Evolutionary conservation across 2,797 vertebrate genomes (phyloP), one percentile per base, ranked within the genome.

Genomic region (Lerista edwardsae): DNA sequence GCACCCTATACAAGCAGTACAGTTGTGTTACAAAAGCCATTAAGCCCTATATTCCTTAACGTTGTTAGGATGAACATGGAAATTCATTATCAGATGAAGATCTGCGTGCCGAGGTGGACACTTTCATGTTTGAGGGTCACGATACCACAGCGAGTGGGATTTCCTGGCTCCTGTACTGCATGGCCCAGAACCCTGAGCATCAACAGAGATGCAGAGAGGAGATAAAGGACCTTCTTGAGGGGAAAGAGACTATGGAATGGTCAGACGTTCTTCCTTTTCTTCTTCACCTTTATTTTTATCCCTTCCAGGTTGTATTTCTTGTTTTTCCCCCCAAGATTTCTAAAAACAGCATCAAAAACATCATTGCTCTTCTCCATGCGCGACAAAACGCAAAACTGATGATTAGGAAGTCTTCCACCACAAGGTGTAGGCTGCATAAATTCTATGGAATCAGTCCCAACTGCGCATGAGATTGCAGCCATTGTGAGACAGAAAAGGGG

Each of bases 81-180:
- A 93, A 96, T 82, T 95, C 95, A 72, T 93, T 98, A 76, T 97
- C 97, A 0, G 95, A 97, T 74, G 94, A 96, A 89, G 97, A 96
- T 55, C 72, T 98, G 2, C 91, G 91, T 41, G 96, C 97, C 0
- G 97, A 98, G 68, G 97, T 98, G 90, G 97, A 97, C 94, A 98
- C 97, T 0, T 97, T 98, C 89, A 96, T 98, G 97, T 96, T 97
- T 75, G 96, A 95, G 85, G 98, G 97, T 41, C 97, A 97, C 1
- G 97, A 98, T 86, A 97, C 97, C 41, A 96, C 96, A 19, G 94
- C 96, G 86, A 97, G 97, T 3, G 96, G 95, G 75, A 79, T 98
- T 88, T 95, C 97, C 36, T 98, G 97, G 95, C 92, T 96, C 64
- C 91, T 98, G 39, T 97, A 98, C 90, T 93, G 91, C 87, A 91